These are phyloP conservation scores for Halesus radiatus DNA, from an alignment of 1,140 invertebrate genomes.

Conservation along the genomic window DNA sequence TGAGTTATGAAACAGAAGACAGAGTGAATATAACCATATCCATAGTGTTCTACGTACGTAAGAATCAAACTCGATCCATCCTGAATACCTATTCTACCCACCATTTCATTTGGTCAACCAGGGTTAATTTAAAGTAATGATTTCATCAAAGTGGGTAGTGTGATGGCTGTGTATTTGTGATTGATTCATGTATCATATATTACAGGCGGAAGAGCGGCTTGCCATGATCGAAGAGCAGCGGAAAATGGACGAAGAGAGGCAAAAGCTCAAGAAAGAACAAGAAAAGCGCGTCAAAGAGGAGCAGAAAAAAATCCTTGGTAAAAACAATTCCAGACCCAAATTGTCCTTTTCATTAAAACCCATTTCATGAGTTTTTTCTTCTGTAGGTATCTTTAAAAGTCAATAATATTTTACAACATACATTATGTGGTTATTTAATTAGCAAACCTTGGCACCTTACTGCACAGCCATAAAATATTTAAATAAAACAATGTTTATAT, in stretches of 20 bases:
- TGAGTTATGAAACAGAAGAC: too few species aligned
- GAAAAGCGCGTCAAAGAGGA: constrained; percentile 93
- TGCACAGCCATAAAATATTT: constrained; percentile 20
- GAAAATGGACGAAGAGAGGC: constrained; percentile 94
- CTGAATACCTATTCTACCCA: too few species aligned
- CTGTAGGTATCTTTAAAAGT: neutral
- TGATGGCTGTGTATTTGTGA: too few species aligned
- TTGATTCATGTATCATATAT: neutral
- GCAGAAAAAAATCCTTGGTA: constrained; percentile 96
- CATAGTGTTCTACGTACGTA: too few species aligned
- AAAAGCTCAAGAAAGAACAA: constrained; percentile 92
- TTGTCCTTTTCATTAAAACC: constrained; percentile 92
- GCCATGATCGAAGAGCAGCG: constrained; percentile 97
- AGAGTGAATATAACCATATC: too few species aligned
- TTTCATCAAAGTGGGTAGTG: too few species aligned
- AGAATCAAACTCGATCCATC: too few species aligned
- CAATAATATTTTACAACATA: constrained; percentile 14
- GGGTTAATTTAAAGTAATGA: too few species aligned
- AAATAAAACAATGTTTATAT: neutral
- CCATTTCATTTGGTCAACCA: too few species aligned
- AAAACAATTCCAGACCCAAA: constrained; percentile 96
- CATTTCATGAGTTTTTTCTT: constrained; percentile 72
- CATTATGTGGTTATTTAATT: constrained; percentile 3
- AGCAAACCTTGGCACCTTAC: neutral
- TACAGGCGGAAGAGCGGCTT: constrained; percentile 93